A percentile compares a stretch with the other conserved stretches of the same genome.
These are phyloP conservation scores for Stichopus chloronotus DNA, from an alignment of 35 echinoderm and acorn worm species.

Conservation along the genomic window DNA sequence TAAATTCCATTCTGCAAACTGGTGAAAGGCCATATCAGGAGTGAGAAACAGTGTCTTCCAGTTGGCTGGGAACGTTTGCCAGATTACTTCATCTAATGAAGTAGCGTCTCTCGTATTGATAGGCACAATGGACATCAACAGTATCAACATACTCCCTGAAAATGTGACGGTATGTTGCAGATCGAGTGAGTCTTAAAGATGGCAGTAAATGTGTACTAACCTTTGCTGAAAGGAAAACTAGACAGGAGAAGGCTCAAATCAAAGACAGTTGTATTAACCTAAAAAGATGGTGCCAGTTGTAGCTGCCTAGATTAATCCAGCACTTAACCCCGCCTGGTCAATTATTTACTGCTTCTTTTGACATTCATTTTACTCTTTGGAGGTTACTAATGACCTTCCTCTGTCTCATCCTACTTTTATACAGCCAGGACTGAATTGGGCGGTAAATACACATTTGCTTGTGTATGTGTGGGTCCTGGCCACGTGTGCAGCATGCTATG, in stretches of 20 bases:
- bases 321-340: background rate
- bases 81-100: slow-evolving; percentile 21
- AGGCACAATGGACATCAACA: background rate
- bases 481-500: no score
- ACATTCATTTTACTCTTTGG: slow-evolving; percentile 4
- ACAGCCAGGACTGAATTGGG: no score
- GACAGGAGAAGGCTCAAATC: background rate
- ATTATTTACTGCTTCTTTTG: slow-evolving; percentile 20
- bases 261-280: background rate
- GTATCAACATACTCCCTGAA: background rate
- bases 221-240: background rate
- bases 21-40: background rate
- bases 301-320: background rate
- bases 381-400: background rate
- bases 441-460: no score
- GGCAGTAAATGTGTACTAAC: background rate
- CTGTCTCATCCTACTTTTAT: no score
- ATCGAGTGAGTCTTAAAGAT: background rate
- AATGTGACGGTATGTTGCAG: background rate
- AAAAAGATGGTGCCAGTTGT: background rate
- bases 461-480: no score
- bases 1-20: background rate
- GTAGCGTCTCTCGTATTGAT: background rate
- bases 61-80: background rate
- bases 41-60: background rate